A percentile compares a stretch with the other conserved stretches of the same genome.
Conservation (phyloP, 2,888 invertebrate species). For the Agrochola macilenta region DNA sequence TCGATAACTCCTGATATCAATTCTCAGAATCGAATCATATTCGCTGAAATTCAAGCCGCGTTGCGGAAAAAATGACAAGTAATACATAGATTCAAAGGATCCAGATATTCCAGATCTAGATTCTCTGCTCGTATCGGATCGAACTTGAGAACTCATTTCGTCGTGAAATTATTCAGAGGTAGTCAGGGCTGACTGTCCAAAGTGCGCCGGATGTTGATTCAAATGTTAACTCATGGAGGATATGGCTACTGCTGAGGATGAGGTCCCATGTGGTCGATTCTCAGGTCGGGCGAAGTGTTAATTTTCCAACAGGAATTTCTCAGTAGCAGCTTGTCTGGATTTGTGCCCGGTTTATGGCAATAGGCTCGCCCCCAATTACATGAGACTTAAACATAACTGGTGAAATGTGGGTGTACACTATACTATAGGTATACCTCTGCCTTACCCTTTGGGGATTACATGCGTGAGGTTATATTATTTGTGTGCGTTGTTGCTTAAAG, state of each 20-base stretch:
- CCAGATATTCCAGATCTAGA: not conserved
- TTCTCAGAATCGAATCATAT: constrained; percentile 2
- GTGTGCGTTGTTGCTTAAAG: not conserved
- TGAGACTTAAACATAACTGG: not conserved
- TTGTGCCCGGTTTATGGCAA: not conserved
- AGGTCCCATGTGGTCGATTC: not conserved
- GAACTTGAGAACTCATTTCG: not conserved
- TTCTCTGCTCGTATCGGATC: not conserved
- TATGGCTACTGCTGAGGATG: not conserved
- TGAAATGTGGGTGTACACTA: not conserved
- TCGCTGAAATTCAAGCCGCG: not conserved
- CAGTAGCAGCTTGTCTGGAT: not conserved
- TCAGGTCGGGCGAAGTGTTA: not conserved
- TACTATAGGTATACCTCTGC: not conserved
- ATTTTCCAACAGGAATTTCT: not conserved
- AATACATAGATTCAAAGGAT: not conserved
- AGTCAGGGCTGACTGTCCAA: not conserved
- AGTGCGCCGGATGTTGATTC: not conserved
- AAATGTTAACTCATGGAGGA: not conserved
- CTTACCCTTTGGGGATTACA: not conserved
- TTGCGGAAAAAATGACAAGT: not conserved
- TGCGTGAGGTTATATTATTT: not conserved
- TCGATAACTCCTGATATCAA: constrained; percentile 19
- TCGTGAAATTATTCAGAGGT: not conserved
- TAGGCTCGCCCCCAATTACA: too few relatives aligned